Evolutionary conservation across 2,797 vertebrate species (phyloP).

Genomic region (Mastacembelus armatus): DNA sequence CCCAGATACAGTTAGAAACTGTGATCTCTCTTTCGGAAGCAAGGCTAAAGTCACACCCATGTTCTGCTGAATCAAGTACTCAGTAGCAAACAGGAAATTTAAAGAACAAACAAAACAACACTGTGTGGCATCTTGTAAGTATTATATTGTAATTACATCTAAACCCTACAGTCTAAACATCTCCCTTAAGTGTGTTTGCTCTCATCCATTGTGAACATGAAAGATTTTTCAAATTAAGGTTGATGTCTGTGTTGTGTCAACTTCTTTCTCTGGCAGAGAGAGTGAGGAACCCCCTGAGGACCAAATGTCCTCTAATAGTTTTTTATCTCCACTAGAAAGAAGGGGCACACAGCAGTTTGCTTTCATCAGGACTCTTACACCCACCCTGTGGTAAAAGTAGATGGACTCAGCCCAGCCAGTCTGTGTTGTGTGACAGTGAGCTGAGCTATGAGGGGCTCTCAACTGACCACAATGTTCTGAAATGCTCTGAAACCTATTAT

Average conservation of each 20-base stretch:
- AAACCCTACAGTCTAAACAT: not conserved
- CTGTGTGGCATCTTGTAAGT: constrained; percentile 12
- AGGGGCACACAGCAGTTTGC: too few species aligned
- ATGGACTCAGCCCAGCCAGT: too few species aligned
- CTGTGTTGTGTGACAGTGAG: constrained; percentile 23
- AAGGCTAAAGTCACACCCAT: constrained; percentile 26
- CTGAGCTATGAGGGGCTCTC: constrained; percentile 26
- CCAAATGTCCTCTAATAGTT: constrained; percentile 63
- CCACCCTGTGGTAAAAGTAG: constrained; percentile 19
- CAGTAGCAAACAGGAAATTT: constrained; percentile 57
- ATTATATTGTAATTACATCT: too few species aligned
- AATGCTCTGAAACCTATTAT: constrained; percentile 2
- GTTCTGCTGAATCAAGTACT: constrained; percentile 22
- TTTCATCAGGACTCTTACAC: constrained; percentile 37
- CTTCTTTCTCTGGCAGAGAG: constrained; percentile 29
- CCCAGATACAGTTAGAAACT: constrained; percentile 6
- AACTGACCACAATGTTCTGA: constrained; percentile 1
- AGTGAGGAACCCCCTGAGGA: constrained; percentile 37
- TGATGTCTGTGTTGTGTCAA: constrained; percentile 16
- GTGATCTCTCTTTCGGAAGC: constrained; percentile 31
- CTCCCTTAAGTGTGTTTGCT: constrained; percentile 37
- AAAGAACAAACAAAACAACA: constrained; percentile 24
- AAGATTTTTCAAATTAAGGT: constrained; percentile 7
- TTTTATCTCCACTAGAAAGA: constrained; percentile 71
- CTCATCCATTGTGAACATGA: constrained; percentile 26